phyloP scores from a whole-genome alignment of 2,888 invertebrate genomes.

The Drosophila mimetica region DNA sequence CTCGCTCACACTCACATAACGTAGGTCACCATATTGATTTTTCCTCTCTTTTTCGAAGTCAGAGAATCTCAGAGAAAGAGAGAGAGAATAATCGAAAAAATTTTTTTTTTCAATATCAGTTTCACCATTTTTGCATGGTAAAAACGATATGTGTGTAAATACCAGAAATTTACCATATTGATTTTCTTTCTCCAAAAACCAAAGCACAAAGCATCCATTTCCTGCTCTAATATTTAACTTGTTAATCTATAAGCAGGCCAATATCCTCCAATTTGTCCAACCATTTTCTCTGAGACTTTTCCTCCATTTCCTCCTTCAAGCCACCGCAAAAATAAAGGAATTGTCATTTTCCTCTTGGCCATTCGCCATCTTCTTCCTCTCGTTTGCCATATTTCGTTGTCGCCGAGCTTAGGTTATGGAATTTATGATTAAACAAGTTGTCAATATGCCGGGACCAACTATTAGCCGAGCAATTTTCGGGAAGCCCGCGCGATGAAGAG shows the following conservation, averaged over 20 bases:
- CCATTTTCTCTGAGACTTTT: no score
- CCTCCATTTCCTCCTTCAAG: neutral
- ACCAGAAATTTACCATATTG: no score
- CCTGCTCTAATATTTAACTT: slow-evolving; percentile 7
- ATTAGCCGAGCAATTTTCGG: slow-evolving; percentile 41
- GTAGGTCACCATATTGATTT: no score
- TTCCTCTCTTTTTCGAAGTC: no score
- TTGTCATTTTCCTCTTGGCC: neutral
- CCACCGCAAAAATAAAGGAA: slow-evolving; percentile 3
- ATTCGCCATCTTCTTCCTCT: neutral
- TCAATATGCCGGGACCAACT: slow-evolving; percentile 53
- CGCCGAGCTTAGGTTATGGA: slow-evolving; percentile 62
- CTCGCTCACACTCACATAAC: no score
- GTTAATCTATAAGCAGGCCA: slow-evolving; percentile 14
- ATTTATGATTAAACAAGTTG: slow-evolving; percentile 78
- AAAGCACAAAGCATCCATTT: neutral
- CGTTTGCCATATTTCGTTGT: slow-evolving; percentile 42
- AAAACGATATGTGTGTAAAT: no score
- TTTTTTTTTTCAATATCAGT: no score
- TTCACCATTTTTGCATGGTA: no score
- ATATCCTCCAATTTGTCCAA: slow-evolving; percentile 13
- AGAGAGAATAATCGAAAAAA: no score
- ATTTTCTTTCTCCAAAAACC: no score
- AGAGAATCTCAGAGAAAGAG: no score
- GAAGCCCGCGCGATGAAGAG: slow-evolving; percentile 13